Evolutionary conservation across 2,113 vertebrate species (phyloP), one percentile per base, ranked within the genome.

Genomic region (Vidua macroura): DNA sequence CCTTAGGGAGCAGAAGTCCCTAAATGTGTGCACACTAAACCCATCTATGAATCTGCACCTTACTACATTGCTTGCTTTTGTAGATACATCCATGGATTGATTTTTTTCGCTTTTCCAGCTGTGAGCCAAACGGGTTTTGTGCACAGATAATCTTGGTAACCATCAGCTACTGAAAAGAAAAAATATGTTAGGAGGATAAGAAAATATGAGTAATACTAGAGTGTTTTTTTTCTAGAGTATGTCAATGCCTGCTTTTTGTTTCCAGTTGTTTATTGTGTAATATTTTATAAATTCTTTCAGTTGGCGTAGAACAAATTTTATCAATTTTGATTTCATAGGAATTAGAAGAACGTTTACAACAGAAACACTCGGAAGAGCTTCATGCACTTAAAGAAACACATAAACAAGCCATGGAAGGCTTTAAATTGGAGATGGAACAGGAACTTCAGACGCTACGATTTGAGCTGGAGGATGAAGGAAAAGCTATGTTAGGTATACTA

Each of bases 391-490:
- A 99, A 95, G 99, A 99, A 79, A 98, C 98, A 35, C 99, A 99
- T 96, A 98, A 98, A 77, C 99, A 99, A 95, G 99, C 98, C 66
- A 98, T 99, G 94, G 99, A 99, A 97, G 98, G 98, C 43, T 98
- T 99, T 94, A 98, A 99, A 88, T 84, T 99, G 96, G 99, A 99
- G 96, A 99, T 99, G 67, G 99, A 99, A 33, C 99, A 99, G 90
- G 99, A 99, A 79, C 98, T 99, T 87, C 99, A 99, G 92, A 99
- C 99, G 1, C 98, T 99, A 22, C 98, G 99, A 92, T 99, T 99
- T 86, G 99, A 99, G 66, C 97, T 99, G 96, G 99, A 99, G 96
- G 99, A 99, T 70, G 99, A 99, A 97, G 99, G 99, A 94, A 99
- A 99, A 97, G 99, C 99, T 90, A 99, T 99, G 99, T 98, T 99